Base-by-base conservation (phyloP, 1,140 invertebrate species). In the Drosophila sulfurigaster region DNA sequence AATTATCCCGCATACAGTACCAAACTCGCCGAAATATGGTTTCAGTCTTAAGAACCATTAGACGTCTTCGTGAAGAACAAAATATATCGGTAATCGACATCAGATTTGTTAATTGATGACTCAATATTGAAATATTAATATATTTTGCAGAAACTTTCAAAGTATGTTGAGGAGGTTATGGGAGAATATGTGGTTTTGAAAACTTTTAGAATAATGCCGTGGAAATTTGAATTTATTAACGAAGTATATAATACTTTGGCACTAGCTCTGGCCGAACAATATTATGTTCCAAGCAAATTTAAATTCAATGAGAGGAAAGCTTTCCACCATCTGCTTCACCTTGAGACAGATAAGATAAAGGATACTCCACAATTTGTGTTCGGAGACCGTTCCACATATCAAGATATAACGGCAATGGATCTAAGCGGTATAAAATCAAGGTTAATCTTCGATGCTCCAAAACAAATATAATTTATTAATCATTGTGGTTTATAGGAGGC, bases 171-270 rank as follows among this genome's bases (percentile, higher is more conserved):
- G 25, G 76, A 89, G 54, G 57, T 89, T 5, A 92, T 92, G 91
- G 86, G 89, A n/a, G 69, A 91, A 45, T 92, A 91, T 67, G 78
- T 82, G 2, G 79, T 91, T 0, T 35, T 80, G 13, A 92, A 92
- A 75, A 92, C 91, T 1, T 46, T 71, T 69, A 73, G 89, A 8
- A 78, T 82, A 35, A 92, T 92, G 89, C 91, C 91, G 1, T 91
- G 91, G 86, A 92, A 92, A 66, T 86, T 88, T 54, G 91, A 92
- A 49, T 92, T 92, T 48, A 32, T 91, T 0, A 91, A 88, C 38
- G 91, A 92, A 54, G 82, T 92, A 3, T 92, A 92, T 25, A 92
- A 92, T 49, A 91, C 69, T 1, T 64, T 92, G 32, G 91, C 80
- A 0, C 59, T 92, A 51, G 81, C 91, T 7, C 65, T 86, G 6